Base-by-base conservation (phyloP, 2,888 invertebrate species). In the Monopis laevigella region DNA sequence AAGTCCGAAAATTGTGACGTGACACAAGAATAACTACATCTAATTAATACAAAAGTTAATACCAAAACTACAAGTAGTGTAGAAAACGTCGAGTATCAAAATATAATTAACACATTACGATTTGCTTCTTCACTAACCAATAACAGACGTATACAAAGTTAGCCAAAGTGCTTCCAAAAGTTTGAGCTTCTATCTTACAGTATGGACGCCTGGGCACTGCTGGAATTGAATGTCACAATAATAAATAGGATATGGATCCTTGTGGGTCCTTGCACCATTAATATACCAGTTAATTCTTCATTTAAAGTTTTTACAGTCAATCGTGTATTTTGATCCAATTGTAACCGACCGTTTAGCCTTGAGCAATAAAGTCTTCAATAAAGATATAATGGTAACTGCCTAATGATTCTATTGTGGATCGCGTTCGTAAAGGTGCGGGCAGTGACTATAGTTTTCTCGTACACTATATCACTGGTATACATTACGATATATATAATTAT, bases 41-140 rank as follows among this genome's bases (percentile, higher is more conserved):
- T 63, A 63, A 39, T 45, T 56, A 58, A 61, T 69, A 68, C 66
- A 71, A 68, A 69, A 58, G 62, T 69, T 66, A 65, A 65, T 66
- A 61, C n/a, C n/a, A 57, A 64, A 40, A 70, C 74, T 68, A 71
- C 70, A 52, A 28, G 63, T 66, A 68, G 62, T 77, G 71, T 80
- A 78, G 73, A 80, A 80, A 78, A 80, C 68, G 66, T 75, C 72
- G 71, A 78, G 65, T 80, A 80, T 80, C 78, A 80, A 80, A 80
- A 80, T 78, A 78, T 78, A 74, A 74, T 72, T 71, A 74, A 77
- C 74, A 71, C 62, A 62, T 66, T 66, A 59, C 62, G 59, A 69
- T 73, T 73, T 71, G 70, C 61, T 59, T 65, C 62, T 69, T 80
- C 80, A 80, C 80, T 80, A 80, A 80, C 80, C 80, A 68, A 74